phyloP scores from a whole-genome alignment of 2,888 invertebrate species.

The Pherbina coryleti region DNA sequence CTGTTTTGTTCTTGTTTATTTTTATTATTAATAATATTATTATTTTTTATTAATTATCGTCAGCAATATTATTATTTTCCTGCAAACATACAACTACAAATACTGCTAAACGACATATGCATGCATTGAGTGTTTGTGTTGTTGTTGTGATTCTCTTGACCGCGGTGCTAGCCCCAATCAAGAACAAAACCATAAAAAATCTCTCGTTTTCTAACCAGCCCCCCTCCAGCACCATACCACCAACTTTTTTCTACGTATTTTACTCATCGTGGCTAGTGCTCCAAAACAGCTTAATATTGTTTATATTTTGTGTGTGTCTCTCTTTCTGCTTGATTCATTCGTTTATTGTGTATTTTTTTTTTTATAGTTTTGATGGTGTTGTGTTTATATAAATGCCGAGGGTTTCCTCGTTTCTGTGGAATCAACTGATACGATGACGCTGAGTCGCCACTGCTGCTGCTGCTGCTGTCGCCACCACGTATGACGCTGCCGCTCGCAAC shows the following conservation, averaged over 20 bases:
- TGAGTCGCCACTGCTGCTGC: conserved; percentile 8
- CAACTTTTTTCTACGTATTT: neutral
- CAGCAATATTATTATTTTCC: conserved; percentile 35
- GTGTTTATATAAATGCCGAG: conserved; percentile 50
- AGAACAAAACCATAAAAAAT: conserved; percentile 35
- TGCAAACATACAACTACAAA: conserved; percentile 8
- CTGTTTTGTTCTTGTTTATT: neutral
- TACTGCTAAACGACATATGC: neutral
- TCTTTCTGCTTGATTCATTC: conserved; percentile 58
- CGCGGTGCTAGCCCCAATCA: conserved; percentile 42
- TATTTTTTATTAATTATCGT: neutral
- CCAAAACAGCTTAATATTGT: neutral
- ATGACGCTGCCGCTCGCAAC: conserved; percentile 9
- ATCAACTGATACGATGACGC: conserved; percentile 51
- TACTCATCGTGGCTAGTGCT: neutral
- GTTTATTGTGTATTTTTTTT: neutral
- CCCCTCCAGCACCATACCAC: neutral
- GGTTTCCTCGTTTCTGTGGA: conserved; percentile 66
- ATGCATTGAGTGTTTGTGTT: neutral
- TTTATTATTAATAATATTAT: neutral
- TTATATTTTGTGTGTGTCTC: neutral
- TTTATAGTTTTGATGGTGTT: conserved; percentile 43
- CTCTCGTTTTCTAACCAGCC: neutral
- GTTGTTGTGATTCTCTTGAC: conserved; percentile 39
- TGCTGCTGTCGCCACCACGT: conserved; percentile 16